phyloP scores from a whole-genome alignment of 2,888 invertebrate genomes.

The Ashinkailepas kermadecensis region DNA sequence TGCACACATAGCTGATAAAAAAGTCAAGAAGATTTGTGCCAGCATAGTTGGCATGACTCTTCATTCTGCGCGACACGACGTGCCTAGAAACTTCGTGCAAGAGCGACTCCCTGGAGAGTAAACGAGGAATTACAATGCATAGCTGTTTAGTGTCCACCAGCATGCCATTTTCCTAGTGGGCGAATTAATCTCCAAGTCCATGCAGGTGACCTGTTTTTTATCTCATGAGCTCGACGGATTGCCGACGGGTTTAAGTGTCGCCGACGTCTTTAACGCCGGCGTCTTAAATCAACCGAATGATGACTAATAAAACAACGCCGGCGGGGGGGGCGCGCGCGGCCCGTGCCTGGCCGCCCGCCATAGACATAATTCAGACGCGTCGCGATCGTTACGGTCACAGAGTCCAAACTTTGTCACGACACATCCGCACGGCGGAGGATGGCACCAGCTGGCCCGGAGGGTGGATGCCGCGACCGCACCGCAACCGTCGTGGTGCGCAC shows the following conservation, averaged over 20 bases:
- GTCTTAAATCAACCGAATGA: neutral
- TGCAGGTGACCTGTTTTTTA: neutral
- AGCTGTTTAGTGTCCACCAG: neutral
- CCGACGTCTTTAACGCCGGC: neutral
- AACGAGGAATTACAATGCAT: neutral
- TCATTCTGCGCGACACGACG: too few species aligned
- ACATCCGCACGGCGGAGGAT: neutral
- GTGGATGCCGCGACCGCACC: neutral
- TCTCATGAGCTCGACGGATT: neutral
- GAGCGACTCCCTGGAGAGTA: neutral
- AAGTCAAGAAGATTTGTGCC: too few species aligned
- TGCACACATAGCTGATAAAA: too few species aligned
- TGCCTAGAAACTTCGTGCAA: neutral
- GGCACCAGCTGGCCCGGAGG: neutral
- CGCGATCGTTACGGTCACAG: neutral
- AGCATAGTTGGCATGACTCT: too few species aligned
- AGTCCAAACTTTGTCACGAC: neutral
- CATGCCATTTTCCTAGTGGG: neutral
- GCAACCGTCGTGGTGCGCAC: too few species aligned
- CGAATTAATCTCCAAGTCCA: neutral
- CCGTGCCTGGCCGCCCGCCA: neutral
- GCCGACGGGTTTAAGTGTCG: neutral
- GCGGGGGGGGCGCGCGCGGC: neutral
- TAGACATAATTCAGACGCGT: neutral
- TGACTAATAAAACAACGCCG: slow-evolving; percentile 5